Percentiles rank a stretch among this genome's conserved stretches.
Evolutionary conservation across 2,113 vertebrate genomes (phyloP).

Genomic region (Engraulis encrasicolus): DNA sequence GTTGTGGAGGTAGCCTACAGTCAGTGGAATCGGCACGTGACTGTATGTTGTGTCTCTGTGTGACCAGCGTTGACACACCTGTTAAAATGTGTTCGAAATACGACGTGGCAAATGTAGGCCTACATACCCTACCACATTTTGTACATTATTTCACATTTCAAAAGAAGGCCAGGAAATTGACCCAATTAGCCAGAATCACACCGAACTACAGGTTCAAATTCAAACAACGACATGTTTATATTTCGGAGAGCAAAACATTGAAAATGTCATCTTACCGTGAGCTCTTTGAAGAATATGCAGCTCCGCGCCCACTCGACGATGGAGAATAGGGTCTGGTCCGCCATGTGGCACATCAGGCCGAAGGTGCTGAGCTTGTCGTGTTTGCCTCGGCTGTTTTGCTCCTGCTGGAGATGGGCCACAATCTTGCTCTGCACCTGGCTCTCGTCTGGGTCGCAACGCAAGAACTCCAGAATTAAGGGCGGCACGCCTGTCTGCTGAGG

Average conservation of each 20-base stretch:
- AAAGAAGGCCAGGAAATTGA: too few species aligned
- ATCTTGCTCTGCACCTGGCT: constrained; percentile 82
- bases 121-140: not conserved
- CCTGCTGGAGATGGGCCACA: constrained; percentile 80
- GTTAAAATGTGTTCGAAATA: not conserved
- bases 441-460: constrained; percentile 86
- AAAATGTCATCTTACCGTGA: constrained; percentile 77
- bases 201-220: too few species aligned
- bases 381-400: constrained; percentile 71
- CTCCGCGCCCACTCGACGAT: constrained; percentile 93
- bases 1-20: not conserved
- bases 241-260: too few species aligned
- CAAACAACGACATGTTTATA: not conserved
- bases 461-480: constrained; percentile 83
- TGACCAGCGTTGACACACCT: not conserved
- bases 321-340: constrained; percentile 89
- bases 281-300: constrained; percentile 90
- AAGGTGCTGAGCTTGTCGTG: constrained; percentile 77
- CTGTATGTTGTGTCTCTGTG: not conserved
- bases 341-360: constrained; percentile 85
- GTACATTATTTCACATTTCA: not conserved
- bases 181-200: too few species aligned
- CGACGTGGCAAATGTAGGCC: not conserved
- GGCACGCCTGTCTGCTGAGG: constrained; percentile 67
- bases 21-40: not conserved